Evolutionary conservation across 2,888 invertebrate genomes (phyloP), one percentile per base, ranked within the genome.

Genomic region (Hofmannophila pseudospretella): DNA sequence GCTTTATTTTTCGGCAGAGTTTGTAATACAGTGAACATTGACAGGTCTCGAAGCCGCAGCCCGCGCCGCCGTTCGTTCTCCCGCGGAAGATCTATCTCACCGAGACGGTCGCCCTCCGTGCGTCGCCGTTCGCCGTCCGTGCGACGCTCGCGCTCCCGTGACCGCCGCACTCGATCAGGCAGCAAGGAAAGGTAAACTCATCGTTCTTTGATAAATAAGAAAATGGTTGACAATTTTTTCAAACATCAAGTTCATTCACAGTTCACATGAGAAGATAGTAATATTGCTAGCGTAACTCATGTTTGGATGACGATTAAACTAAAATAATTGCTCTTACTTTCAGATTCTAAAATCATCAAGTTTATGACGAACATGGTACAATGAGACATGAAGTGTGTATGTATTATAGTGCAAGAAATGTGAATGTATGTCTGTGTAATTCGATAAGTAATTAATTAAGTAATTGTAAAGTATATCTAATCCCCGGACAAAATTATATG

Each of bases 31-130:
- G 36, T 38, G 37, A n/a, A 36, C 36, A 19, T 34, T 34, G 23
- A 34, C 67, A 86, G 87, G 64, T 76, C 87, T 1, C 80, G 86
- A 47, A 85, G 86, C 55, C 84, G 88, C 50, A 86, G 85, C 39
- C 86, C 88, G 0, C 67, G 88, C 1, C 67, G 84, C 14, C 78
- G 88, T 0, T 86, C 87, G 28, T 77, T 68, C 56, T 86, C 87
- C 3, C 78, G 85, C 38, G 85, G 81, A 1, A 64, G 86, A 3
- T 85, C 85, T n/a, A 48, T 42, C 2, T 86, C 86, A 0, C 84
- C 74, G 7, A 74, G 86, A 1, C 80, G 87, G 1, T 85, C 86
- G 27, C 81, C 81, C 2, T 84, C 86, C 0, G 67, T 81, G 2
- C 68, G 85, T 1, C 76, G 85, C 20, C 77, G 82, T 4, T 81